These are phyloP conservation scores for Acheta domesticus DNA, from an alignment of 2,888 invertebrate genomes.

Conservation along the genomic window DNA sequence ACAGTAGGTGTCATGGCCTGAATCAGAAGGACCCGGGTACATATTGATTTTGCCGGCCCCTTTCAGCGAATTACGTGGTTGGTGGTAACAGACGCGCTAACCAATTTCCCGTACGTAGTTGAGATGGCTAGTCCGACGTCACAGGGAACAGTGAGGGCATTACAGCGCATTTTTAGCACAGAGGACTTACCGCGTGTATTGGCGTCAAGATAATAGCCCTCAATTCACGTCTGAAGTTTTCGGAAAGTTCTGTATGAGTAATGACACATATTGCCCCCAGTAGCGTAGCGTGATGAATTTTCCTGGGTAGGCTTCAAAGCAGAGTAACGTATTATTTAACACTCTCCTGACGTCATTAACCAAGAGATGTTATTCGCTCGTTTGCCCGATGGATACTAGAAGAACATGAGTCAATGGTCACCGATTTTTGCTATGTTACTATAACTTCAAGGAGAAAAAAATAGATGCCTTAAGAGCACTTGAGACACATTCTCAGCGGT, in stretches of 20 bases:
- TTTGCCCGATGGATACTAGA: too few relatives aligned
- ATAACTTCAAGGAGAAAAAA: too few relatives aligned
- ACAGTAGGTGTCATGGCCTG: neutral
- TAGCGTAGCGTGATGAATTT: too few relatives aligned
- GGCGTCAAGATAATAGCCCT: neutral
- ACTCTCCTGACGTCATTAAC: too few relatives aligned
- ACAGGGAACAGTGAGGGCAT: neutral
- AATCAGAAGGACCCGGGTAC: neutral
- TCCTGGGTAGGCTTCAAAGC: too few relatives aligned
- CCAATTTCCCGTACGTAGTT: neutral
- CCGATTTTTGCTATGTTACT: too few relatives aligned
- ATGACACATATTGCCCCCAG: too few relatives aligned
- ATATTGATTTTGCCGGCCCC: conserved; percentile 3
- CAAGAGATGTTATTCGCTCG: too few relatives aligned
- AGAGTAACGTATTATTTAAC: too few relatives aligned
- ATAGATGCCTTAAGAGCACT: too few relatives aligned
- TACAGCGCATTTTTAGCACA: neutral
- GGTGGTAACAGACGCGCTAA: neutral
- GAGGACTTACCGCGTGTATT: neutral
- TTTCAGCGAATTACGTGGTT: neutral
- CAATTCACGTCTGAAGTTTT: neutral
- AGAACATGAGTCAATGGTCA: too few relatives aligned
- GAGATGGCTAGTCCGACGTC: neutral
- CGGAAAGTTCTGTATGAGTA: neutral
- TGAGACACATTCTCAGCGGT: too few relatives aligned